phyloP scores from a whole-genome alignment of 2,888 invertebrate species.

The Rhingia campestris region DNA sequence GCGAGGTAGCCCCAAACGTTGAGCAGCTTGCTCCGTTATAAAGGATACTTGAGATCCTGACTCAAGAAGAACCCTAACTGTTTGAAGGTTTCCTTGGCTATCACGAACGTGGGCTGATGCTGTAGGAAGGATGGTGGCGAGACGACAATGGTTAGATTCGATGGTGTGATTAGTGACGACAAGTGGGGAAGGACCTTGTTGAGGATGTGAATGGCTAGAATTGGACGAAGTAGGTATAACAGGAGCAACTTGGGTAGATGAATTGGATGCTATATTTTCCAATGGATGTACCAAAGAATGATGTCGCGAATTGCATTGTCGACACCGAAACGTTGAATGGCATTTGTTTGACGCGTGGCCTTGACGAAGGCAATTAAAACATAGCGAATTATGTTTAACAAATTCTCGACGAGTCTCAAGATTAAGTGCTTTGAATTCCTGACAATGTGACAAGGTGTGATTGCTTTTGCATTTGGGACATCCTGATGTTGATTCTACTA shows the following conservation, averaged over 20 bases:
- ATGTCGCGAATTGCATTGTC: constrained; percentile 8
- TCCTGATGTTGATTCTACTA: constrained; percentile 6
- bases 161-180: too few species aligned
- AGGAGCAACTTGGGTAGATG: not conserved
- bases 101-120: not conserved
- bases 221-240: not conserved
- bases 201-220: not conserved
- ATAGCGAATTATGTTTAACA: constrained; percentile 9
- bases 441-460: constrained; percentile 16
- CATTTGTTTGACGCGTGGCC: constrained; percentile 16
- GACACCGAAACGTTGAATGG: constrained; percentile 7
- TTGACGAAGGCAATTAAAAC: constrained; percentile 29
- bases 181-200: too few species aligned
- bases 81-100: not conserved
- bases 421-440: constrained; percentile 18
- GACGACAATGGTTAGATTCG: not conserved
- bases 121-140: not conserved
- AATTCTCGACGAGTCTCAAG: constrained; percentile 24
- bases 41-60: not conserved
- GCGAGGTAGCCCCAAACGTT: constrained; percentile 1
- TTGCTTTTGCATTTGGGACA: constrained; percentile 37
- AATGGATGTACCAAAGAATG: constrained; percentile 22
- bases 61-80: not conserved
- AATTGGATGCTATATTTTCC: not conserved
- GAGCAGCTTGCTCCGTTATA: constrained; percentile 6